Evolutionary conservation across 2,113 vertebrate species (phyloP), one percentile per base, ranked within the genome.

Genomic region (Semicossyphus pulcher): DNA sequence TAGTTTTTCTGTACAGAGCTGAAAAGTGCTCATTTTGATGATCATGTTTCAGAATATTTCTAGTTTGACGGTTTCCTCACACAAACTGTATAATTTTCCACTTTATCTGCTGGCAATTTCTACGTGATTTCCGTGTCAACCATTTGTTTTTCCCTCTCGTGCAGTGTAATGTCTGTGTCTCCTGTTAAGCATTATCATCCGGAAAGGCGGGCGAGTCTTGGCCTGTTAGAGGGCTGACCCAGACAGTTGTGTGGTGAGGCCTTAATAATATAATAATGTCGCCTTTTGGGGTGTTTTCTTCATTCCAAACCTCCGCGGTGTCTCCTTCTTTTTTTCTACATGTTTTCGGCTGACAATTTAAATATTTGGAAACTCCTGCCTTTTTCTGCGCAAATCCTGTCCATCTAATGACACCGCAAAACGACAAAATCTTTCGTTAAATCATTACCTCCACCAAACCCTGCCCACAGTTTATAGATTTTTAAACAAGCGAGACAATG

Each of bases 161-260:
- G 41, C 36, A 51, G 45, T 59, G 15, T 67, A 64, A 68, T 64
- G 54, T 42, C 59, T 52, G 65, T 51, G 65, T 84, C 75, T 80
- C 49, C 63, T 77, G 56, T 72, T 84, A 36, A 81, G 52, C 45
- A 76, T 85, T 68, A 68, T 72, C 78, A 67, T 82, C 61, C 64
- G 36, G 73, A 71, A 74, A 68, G 72, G 23, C 20, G 52, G 59
- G 61, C 49, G 36, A 75, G 61, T 47, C 58, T 67, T 23, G 82
- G 80, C 81, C 78, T 67, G 76, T 78, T 32, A 29, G 39, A 73
- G 36, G 59, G 25, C 53, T 84, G 80, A 77, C 76, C 76, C 74
- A 83, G 64, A 72, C 78, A n/a, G 66, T 56, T 26, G 69, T 76
- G 81, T 62, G 67, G 62, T 80, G 66, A 82, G 73, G 69, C 74